phyloP scores from a whole-genome alignment of 2,797 vertebrate genomes.

The Anas bahamensis region DNA sequence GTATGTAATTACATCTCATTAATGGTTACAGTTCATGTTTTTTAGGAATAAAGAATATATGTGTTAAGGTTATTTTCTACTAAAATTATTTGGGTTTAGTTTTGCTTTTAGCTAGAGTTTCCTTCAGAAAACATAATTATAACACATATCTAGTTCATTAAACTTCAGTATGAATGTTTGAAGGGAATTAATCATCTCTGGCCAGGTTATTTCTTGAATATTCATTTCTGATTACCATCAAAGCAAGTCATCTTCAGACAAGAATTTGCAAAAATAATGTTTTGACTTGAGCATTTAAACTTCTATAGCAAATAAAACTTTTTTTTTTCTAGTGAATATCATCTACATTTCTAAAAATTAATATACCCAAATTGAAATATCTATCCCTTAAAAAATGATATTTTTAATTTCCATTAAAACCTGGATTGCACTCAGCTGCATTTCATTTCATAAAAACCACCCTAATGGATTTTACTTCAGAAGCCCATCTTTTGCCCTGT shows the following conservation, averaged over 20 bases:
- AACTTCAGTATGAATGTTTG: neutral
- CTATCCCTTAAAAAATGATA: neutral
- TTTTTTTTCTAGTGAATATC: neutral
- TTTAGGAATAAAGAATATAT: neutral
- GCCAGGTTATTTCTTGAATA: neutral
- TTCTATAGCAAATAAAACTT: neutral
- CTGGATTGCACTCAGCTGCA: neutral
- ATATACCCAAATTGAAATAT: neutral
- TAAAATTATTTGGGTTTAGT: neutral
- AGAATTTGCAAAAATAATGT: neutral
- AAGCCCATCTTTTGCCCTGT: neutral
- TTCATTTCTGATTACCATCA: neutral
- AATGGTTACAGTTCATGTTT: neutral
- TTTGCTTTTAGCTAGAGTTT: neutral
- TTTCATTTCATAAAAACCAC: neutral
- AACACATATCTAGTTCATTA: neutral
- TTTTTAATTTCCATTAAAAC: neutral
- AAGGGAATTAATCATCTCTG: neutral
- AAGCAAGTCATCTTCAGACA: neutral
- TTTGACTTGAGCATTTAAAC: neutral
- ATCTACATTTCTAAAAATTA: neutral
- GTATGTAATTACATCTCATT: neutral
- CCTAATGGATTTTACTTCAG: neutral
- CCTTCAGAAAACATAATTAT: neutral
- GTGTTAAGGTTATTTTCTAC: neutral